phyloP scores from a whole-genome alignment of 1,140 invertebrate species.

The Zophobas atratus region DNA sequence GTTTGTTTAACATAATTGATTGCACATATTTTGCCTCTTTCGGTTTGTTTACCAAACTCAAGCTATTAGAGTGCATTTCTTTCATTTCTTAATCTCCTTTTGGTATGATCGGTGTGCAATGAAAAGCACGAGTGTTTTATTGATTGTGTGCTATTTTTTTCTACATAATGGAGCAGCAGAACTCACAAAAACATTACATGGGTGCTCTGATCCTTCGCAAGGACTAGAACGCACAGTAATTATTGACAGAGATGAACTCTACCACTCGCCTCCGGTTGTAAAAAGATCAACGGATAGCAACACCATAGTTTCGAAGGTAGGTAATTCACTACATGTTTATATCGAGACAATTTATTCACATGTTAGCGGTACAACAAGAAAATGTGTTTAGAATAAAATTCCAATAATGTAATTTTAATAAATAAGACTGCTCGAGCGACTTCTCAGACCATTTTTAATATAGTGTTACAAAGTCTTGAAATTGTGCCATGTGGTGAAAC shows the following conservation, averaged over 20 bases:
- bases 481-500: too few species aligned
- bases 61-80: background rate
- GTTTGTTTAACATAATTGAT: too few species aligned
- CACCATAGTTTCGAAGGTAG: constrained; percentile 34
- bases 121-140: constrained; percentile 41
- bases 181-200: constrained; percentile 45
- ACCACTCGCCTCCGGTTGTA: background rate
- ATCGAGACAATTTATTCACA: background rate
- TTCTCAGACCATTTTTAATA: too few species aligned
- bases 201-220: background rate
- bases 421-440: too few species aligned
- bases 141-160: constrained; percentile 46
- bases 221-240: constrained; percentile 3
- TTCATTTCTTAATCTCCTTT: constrained; percentile 46
- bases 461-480: too few species aligned
- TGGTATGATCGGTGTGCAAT: constrained; percentile 28
- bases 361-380: background rate
- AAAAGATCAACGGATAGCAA: constrained; percentile 27
- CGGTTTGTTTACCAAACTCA: too few species aligned
- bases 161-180: constrained; percentile 40
- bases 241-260: constrained; percentile 4
- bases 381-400: too few species aligned
- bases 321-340: constrained; percentile 2
- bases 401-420: too few species aligned
- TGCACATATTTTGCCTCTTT: too few species aligned